Conservation (phyloP, 2,888 invertebrate species). For the Malthinus seriepunctatus region DNA sequence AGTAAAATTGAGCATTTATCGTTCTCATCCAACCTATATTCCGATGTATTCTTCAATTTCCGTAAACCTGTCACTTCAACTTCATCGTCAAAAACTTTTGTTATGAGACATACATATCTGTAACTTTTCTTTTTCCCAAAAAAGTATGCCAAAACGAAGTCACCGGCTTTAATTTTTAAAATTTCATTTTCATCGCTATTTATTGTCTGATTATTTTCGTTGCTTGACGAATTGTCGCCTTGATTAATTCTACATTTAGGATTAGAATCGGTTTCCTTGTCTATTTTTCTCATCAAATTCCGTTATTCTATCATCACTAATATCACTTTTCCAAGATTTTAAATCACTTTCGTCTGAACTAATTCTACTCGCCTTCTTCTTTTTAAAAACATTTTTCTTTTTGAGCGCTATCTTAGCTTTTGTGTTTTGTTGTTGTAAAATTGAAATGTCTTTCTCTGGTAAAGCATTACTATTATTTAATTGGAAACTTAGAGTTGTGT, state of each 20-base stretch:
- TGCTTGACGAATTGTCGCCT: conserved; percentile 10
- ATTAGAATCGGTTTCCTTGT: background rate
- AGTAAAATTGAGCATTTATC: conserved; percentile 25
- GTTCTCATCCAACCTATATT: conserved; percentile 17
- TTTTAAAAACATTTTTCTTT: conserved; percentile 8
- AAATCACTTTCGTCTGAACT: conserved; percentile 22
- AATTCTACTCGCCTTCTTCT: conserved; percentile 7
- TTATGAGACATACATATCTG: conserved; percentile 23
- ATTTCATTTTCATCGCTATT: conserved; percentile 17
- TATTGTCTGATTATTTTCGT: conserved; percentile 9
- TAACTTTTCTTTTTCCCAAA: conserved; percentile 19
- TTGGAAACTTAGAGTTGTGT: background rate
- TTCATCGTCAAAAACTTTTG: conserved; percentile 20
- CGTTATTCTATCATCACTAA: conserved; percentile 16
- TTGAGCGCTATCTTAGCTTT: conserved; percentile 7
- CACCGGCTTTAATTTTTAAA: conserved; percentile 15
- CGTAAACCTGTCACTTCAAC: conserved; percentile 24
- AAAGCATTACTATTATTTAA: background rate
- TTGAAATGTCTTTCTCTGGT: conserved; percentile 19
- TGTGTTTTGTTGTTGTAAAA: conserved; percentile 12
- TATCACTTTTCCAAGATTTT: conserved; percentile 17
- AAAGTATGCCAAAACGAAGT: conserved; percentile 17
- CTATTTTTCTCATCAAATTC: conserved; percentile 15
- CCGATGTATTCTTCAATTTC: conserved; percentile 14
- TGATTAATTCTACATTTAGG: background rate